Evolutionary conservation across 2,113 vertebrate genomes (phyloP).

Genomic region (Catharus bicknelli): DNA sequence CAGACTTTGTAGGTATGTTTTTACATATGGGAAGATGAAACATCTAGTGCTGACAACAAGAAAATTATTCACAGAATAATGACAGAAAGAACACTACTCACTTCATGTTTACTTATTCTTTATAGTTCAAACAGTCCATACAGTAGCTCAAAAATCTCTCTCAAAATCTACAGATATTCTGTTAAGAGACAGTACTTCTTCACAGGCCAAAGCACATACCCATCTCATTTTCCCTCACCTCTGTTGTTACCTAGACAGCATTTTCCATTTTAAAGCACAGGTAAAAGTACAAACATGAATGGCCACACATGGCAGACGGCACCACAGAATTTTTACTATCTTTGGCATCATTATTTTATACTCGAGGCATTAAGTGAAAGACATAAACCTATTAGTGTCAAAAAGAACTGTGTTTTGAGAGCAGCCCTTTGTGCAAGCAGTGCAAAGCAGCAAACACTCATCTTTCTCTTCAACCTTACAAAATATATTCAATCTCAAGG

Average conservation of each 20-base stretch:
- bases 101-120: not conserved
- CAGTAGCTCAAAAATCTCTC: not conserved
- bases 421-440: not conserved
- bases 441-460: not conserved
- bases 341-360: not conserved
- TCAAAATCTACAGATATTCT: not conserved
- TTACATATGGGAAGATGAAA: not conserved
- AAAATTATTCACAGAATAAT: not conserved
- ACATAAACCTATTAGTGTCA: not conserved
- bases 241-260: not conserved
- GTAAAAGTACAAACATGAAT: not conserved
- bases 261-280: not conserved
- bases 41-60: not conserved
- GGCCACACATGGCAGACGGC: fast-evolving
- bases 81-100: not conserved
- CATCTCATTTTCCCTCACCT: not conserved
- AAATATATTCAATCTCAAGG: not conserved
- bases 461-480: not conserved
- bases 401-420: not conserved
- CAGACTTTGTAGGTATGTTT: fast-evolving
- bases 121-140: not conserved
- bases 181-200: not conserved
- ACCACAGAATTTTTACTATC: not conserved
- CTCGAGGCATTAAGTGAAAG: not conserved
- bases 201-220: not conserved